These are phyloP conservation scores for Chymomyza fuscimana DNA, from an alignment of 2,888 invertebrate species.

Conservation along the genomic window DNA sequence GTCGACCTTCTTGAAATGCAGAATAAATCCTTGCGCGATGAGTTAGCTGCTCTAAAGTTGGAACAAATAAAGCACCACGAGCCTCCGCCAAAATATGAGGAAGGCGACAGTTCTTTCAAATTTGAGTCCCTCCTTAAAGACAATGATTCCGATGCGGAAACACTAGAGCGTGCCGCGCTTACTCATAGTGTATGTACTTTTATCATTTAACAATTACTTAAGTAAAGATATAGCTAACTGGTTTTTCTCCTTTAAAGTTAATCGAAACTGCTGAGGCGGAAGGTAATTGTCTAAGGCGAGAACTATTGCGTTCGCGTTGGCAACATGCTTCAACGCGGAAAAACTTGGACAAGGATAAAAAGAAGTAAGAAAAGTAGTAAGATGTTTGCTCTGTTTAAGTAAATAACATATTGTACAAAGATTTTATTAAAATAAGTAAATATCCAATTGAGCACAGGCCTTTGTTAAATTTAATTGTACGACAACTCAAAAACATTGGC, in stretches of 20 bases:
- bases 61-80: slow-evolving; percentile 36
- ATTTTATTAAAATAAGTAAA: too few species aligned
- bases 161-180: slow-evolving; percentile 67
- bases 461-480: too few species aligned
- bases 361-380: neutral
- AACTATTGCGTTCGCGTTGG: slow-evolving; percentile 70
- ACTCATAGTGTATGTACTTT: slow-evolving; percentile 69
- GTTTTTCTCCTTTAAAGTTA: slow-evolving; percentile 49
- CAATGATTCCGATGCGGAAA: slow-evolving; percentile 63
- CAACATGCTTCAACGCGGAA: slow-evolving; percentile 39
- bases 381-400: too few species aligned
- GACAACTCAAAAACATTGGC: too few species aligned
- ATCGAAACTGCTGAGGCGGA: slow-evolving; percentile 67
- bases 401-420: too few species aligned
- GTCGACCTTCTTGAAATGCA: slow-evolving; percentile 75
- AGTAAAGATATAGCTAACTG: neutral
- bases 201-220: neutral
- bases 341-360: slow-evolving; percentile 41
- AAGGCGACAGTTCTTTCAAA: slow-evolving; percentile 40
- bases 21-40: slow-evolving; percentile 70
- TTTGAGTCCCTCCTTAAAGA: slow-evolving; percentile 50
- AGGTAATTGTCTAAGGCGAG: slow-evolving; percentile 69
- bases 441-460: too few species aligned
- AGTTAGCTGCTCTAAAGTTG: slow-evolving; percentile 60
- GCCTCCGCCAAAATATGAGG: slow-evolving; percentile 52